Evolutionary conservation across 2,888 invertebrate species (phyloP).

Genomic region (Metacarcinus magister): DNA sequence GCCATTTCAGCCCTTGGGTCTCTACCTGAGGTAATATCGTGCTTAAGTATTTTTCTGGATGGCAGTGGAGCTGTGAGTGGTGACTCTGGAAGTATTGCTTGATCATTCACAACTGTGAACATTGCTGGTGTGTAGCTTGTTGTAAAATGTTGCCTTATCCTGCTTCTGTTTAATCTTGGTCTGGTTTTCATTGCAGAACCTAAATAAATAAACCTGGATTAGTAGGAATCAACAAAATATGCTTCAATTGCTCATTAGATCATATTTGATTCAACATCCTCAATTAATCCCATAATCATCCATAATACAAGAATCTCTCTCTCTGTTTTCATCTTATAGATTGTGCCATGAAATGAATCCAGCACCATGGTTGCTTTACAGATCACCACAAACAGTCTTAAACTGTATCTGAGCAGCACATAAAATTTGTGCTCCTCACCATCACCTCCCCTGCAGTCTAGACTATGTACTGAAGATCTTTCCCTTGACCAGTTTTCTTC

Average conservation of each 20-base stretch:
- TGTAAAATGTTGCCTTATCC: conserved; percentile 22
- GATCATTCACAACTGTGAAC: conserved; percentile 74
- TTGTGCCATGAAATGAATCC: too few relatives aligned
- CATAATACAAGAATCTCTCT: too few relatives aligned
- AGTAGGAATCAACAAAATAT: not conserved
- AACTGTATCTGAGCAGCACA: too few relatives aligned
- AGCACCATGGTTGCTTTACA: too few relatives aligned
- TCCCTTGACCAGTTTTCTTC: not conserved
- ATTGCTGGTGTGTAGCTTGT: conserved; percentile 56
- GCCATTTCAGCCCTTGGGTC: conserved; percentile 65
- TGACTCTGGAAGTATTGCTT: conserved; percentile 52
- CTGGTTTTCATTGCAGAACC: conserved; percentile 53
- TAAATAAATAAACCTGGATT: not conserved
- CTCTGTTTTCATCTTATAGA: too few relatives aligned
- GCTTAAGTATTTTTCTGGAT: conserved; percentile 62
- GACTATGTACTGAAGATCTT: not conserved
- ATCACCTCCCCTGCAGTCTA: not conserved
- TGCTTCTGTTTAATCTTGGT: conserved; percentile 64
- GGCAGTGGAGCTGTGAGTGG: conserved; percentile 20
- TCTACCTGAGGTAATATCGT: conserved; percentile 61
- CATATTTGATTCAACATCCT: too few relatives aligned
- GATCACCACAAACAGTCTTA: too few relatives aligned
- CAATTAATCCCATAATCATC: too few relatives aligned
- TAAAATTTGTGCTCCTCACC: too few relatives aligned
- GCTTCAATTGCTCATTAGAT: not conserved